These are phyloP conservation scores for Metopolophium dirhodum DNA, from an alignment of 1,140 invertebrate species.

Conservation along the genomic window DNA sequence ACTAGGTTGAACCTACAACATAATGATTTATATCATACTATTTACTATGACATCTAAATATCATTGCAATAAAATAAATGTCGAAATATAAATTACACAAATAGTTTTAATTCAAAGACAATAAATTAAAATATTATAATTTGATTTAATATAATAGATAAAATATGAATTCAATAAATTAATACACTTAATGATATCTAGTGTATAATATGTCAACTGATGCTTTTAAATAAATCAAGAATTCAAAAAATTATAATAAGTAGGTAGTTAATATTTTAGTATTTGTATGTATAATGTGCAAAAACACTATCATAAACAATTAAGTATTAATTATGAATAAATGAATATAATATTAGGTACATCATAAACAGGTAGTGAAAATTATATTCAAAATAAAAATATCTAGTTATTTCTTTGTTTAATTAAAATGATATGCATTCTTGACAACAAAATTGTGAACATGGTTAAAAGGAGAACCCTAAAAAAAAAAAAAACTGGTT, in stretches of 20 bases:
- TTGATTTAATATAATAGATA: neutral
- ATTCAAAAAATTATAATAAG: neutral
- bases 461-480: neutral
- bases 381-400: neutral
- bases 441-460: neutral
- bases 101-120: neutral
- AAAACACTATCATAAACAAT: neutral
- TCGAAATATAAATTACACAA: neutral
- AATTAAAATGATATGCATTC: neutral
- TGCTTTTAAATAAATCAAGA: neutral
- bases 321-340: neutral
- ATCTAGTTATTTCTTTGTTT: neutral
- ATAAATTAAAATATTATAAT: neutral
- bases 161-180: too few species aligned
- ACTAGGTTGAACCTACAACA: slow-evolving; percentile 23
- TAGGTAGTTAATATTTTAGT: neutral
- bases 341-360: neutral
- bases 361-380: neutral
- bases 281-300: neutral
- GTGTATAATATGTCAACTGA: neutral
- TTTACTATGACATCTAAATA: neutral
- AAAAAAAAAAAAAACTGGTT: neutral
- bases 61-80: neutral
- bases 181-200: neutral
- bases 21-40: neutral